phyloP scores from a whole-genome alignment of 1,140 invertebrate species.

The Magallana ariakensis region DNA sequence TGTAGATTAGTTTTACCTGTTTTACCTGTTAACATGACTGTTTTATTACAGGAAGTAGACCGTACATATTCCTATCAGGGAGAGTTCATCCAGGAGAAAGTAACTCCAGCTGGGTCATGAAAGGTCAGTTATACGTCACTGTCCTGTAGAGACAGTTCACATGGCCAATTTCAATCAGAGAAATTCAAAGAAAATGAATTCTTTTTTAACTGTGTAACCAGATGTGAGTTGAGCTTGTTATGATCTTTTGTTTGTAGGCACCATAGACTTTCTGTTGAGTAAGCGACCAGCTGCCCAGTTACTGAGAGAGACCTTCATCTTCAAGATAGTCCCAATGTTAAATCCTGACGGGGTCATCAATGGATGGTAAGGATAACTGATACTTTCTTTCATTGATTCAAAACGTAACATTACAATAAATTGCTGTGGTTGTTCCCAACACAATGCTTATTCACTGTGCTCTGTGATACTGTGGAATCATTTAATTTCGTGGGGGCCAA shows the following conservation, averaged over 20 bases:
- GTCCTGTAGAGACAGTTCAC: no score
- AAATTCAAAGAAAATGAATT: background rate
- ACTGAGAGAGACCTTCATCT: slow-evolving; percentile 87
- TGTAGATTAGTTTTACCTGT: background rate
- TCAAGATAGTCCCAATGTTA: slow-evolving; percentile 97
- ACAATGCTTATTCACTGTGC: no score
- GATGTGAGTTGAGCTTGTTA: background rate
- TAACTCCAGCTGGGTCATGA: slow-evolving; percentile 94
- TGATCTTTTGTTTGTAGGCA: slow-evolving; percentile 79
- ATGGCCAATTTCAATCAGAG: background rate
- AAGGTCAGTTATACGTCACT: slow-evolving; percentile 81
- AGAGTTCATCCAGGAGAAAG: slow-evolving; percentile 94
- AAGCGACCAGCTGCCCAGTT: slow-evolving; percentile 82
- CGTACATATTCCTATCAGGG: slow-evolving; percentile 86
- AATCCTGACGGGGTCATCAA: slow-evolving; percentile 93
- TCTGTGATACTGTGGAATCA: no score
- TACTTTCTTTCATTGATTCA: background rate
- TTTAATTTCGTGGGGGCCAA: no score
- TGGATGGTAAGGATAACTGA: slow-evolving; percentile 86
- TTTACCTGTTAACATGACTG: background rate
- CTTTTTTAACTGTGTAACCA: background rate
- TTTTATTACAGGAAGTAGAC: slow-evolving; percentile 69
- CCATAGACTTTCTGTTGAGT: slow-evolving; percentile 86
- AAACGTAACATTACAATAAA: no score
- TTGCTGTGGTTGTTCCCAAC: no score